A percentile compares a stretch with the other conserved stretches of the same genome.
Evolutionary conservation across 2,888 invertebrate genomes (phyloP).

Genomic region (Seira ritae): DNA sequence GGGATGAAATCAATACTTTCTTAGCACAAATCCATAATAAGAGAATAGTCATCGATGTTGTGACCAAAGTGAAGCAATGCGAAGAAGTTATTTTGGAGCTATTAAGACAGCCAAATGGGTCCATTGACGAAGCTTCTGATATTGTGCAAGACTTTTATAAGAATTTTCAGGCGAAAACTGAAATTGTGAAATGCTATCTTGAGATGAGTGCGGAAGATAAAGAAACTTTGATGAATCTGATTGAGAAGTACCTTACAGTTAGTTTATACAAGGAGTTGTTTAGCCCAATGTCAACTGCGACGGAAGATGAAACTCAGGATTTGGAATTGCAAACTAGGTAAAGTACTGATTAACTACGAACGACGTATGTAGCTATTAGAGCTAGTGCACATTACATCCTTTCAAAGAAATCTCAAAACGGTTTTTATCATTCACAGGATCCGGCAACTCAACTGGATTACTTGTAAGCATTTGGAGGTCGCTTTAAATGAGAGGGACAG

Average conservation of each 20-base stretch:
- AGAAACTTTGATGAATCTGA: conserved; percentile 91
- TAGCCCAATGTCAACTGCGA: conserved; percentile 84
- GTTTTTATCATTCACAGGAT: conserved; percentile 80
- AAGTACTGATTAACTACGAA: too few relatives aligned
- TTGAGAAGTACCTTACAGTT: conserved; percentile 95
- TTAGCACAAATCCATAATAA: conserved; percentile 76
- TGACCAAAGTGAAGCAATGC: conserved; percentile 83
- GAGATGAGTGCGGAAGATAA: conserved; percentile 83
- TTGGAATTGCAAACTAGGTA: conserved; percentile 89
- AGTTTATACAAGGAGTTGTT: conserved; percentile 91
- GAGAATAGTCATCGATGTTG: conserved; percentile 80
- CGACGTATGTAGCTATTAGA: neutral
- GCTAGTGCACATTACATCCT: neutral
- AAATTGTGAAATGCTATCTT: conserved; percentile 81
- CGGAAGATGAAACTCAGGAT: conserved; percentile 96
- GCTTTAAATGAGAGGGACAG: conserved; percentile 90
- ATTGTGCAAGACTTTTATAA: conserved; percentile 94
- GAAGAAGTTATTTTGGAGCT: conserved; percentile 78
- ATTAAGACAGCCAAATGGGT: conserved; percentile 78
- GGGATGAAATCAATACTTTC: conserved; percentile 77
- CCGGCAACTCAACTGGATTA: conserved; percentile 97
- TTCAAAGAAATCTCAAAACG: conserved; percentile 4
- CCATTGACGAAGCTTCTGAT: conserved; percentile 91
- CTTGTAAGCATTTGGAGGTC: conserved; percentile 94
- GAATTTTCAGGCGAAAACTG: conserved; percentile 82